Evolutionary conservation across 2,113 vertebrate genomes (phyloP).

Genomic region (Pygoscelis antarcticus): DNA sequence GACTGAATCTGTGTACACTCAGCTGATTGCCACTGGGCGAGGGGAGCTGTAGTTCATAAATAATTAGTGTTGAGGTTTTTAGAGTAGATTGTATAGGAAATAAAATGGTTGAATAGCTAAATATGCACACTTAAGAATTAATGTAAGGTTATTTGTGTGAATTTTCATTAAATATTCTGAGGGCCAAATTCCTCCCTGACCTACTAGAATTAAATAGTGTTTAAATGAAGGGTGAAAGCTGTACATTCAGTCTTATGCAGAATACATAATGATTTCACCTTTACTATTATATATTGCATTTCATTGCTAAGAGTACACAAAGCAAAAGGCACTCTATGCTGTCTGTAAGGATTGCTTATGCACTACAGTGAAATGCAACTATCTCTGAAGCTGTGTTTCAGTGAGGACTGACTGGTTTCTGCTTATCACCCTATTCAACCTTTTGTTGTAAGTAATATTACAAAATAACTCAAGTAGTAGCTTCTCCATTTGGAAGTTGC

Average conservation of each 20-base stretch:
- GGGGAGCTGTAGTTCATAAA: background rate
- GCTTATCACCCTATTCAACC: background rate
- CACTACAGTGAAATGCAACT: background rate
- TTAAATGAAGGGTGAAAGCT: background rate
- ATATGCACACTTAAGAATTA: background rate
- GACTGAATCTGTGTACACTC: background rate
- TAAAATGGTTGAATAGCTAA: background rate
- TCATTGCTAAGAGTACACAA: background rate
- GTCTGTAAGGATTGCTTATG: background rate
- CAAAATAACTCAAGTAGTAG: background rate
- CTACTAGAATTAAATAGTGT: background rate
- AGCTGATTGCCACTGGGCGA: background rate
- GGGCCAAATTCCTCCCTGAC: background rate
- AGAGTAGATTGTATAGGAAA: background rate
- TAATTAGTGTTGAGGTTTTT: background rate
- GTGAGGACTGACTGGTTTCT: background rate
- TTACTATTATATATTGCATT: background rate
- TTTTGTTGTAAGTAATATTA: background rate
- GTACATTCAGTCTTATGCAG: background rate
- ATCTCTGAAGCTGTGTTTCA: background rate
- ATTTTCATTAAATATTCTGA: background rate
- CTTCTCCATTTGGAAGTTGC: background rate
- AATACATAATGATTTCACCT: background rate
- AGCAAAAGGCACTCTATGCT: background rate
- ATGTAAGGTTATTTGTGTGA: background rate